A percentile compares a stretch with the other conserved stretches of the same genome.
These are phyloP conservation scores for Megalonaias nervosa DNA, from an alignment of 1,140 invertebrate species.

Conservation along the genomic window DNA sequence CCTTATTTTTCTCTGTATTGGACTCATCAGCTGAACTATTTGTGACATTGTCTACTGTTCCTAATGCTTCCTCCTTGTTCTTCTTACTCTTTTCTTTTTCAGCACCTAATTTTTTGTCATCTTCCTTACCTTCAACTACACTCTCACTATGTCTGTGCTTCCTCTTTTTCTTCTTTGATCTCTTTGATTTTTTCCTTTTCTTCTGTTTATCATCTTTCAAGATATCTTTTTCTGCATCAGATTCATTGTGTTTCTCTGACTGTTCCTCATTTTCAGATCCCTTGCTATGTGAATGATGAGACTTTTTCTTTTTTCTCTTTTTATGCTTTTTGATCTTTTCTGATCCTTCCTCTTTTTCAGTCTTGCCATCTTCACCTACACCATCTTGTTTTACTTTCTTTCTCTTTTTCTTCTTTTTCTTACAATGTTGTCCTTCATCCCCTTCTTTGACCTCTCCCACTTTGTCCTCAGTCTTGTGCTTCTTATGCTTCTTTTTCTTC, in stretches of 20 bases:
- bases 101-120: slow-evolving; percentile 5
- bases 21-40: slow-evolving; percentile 26
- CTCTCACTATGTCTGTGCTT: slow-evolving; percentile 21
- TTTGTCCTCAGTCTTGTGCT: slow-evolving; percentile 33
- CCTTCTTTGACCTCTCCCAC: slow-evolving; percentile 13
- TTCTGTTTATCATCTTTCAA: slow-evolving; percentile 32
- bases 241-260: slow-evolving; percentile 24
- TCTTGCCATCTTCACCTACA: slow-evolving; percentile 24
- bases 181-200: slow-evolving; percentile 39
- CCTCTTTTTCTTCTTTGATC: slow-evolving; percentile 39
- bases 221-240: slow-evolving; percentile 31
- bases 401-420: slow-evolving; percentile 45
- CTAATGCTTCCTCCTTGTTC: neutral
- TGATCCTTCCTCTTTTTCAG: slow-evolving; percentile 27
- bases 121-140: slow-evolving; percentile 32
- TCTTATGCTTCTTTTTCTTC: slow-evolving; percentile 23
- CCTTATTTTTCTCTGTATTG: slow-evolving; percentile 5
- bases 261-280: slow-evolving; percentile 27
- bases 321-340: slow-evolving; percentile 47
- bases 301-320: slow-evolving; percentile 37
- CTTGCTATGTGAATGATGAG: slow-evolving; percentile 38
- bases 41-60: neutral
- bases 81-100: slow-evolving; percentile 18
- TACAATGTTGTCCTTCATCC: slow-evolving; percentile 16
- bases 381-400: slow-evolving; percentile 40